Base-by-base conservation (phyloP, 1,140 invertebrate species). In the Mactra quadrangularis region DNA sequence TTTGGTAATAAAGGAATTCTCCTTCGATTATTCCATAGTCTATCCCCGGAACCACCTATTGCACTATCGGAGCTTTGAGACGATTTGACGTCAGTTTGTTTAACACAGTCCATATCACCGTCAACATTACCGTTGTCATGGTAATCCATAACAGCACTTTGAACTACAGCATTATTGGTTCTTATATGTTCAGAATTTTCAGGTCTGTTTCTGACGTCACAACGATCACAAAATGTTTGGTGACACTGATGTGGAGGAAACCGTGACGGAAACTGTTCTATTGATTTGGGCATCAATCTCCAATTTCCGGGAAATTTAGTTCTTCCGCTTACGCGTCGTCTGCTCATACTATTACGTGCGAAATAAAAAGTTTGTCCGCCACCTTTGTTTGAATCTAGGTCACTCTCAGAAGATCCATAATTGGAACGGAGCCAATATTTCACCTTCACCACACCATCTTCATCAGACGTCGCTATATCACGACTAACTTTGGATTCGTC, bases 41-140 rank as follows among this genome's bases (percentile, higher is more conserved):
- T 57, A 11, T 77, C 74, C 17, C 78, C 78, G 27, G 78, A 82
- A 35, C 68, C 78, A 22, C 78, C 78, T 19, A 82, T 82, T 29
- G 78, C 78, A 82, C 78, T 82, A 52, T 82, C 78, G 2, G 78
- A 82, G 62, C 78, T 82, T 64, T 82, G 78, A 0, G 78, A 82
- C 15, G 38, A 41, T 9, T 59, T 29, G 27, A 55, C 35, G 3
- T 82, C 68, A 11, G 38, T n/a, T 22, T 33, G 35, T 11, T 71
- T 70, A 0, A 70, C 68, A 31, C 27, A 41, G 29, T 60, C 31
- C 3, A 59, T 38, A 0, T 81, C 68, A 31, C 27, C 41, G 29
- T 60, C 31, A 9, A 74, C 53, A 1, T 57, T 31, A 4, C 41
- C 57, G 22, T 52, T 52, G 9, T 47, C 29, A 47, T 41, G 27